A percentile compares a stretch with the other conserved stretches of the same genome.
Conservation (phyloP, 2,797 vertebrate genomes). For the Sebastes diaconus region DNA sequence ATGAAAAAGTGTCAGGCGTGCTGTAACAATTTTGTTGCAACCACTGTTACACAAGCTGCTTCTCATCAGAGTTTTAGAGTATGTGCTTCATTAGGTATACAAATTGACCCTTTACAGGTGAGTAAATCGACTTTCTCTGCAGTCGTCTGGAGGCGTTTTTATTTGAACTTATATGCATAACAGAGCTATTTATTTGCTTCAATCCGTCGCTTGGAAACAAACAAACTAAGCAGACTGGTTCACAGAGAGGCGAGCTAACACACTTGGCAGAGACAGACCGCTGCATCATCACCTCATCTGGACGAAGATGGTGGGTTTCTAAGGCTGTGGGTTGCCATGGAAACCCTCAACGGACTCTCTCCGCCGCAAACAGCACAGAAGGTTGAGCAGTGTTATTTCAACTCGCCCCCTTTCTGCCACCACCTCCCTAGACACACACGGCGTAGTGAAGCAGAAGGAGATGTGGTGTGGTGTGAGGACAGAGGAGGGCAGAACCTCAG, state of each 20-base stretch:
- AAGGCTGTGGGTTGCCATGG: slow-evolving; percentile 75
- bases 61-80: slow-evolving; percentile 28
- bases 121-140: slow-evolving; percentile 5
- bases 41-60: slow-evolving; percentile 11
- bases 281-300: slow-evolving; percentile 70
- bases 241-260: slow-evolving; percentile 24
- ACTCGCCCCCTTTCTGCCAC: slow-evolving; percentile 27
- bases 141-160: neutral
- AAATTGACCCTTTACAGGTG: slow-evolving; percentile 22
- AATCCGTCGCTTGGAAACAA: slow-evolving; percentile 34
- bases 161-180: neutral
- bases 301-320: slow-evolving; percentile 65
- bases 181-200: neutral
- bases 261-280: slow-evolving; percentile 44
- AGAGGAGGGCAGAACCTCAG: slow-evolving; percentile 9
- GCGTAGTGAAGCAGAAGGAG: slow-evolving; percentile 22
- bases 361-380: slow-evolving; percentile 57
- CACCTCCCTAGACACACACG: slow-evolving; percentile 19
- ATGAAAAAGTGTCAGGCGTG: neutral
- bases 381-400: slow-evolving; percentile 62
- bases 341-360: slow-evolving; percentile 68
- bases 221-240: slow-evolving; percentile 20
- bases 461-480: slow-evolving; percentile 10
- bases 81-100: slow-evolving; percentile 10
- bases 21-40: neutral